A percentile compares a stretch with the other conserved stretches of the same genome.
phyloP scores from a whole-genome alignment of 2,113 vertebrate species.

The Perca fluviatilis region DNA sequence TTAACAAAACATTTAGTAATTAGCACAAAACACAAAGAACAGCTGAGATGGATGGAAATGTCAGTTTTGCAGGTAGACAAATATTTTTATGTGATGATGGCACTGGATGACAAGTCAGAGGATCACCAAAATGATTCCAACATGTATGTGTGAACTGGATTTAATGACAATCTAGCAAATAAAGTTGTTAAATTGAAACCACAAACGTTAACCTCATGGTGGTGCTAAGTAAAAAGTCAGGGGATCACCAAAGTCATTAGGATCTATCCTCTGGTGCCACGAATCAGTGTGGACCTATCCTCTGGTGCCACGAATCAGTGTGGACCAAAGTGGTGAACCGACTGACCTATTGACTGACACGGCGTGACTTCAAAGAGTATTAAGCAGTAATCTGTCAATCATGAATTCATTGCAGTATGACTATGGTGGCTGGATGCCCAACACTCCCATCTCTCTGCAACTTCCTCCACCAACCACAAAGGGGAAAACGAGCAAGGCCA shows the following conservation, averaged over 20 bases:
- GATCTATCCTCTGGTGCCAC: not conserved
- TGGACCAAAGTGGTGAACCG: not conserved
- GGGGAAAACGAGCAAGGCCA: conserved; percentile 47
- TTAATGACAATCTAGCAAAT: not conserved
- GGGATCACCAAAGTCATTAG: not conserved
- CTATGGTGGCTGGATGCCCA: conserved; percentile 75
- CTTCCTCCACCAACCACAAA: conserved; percentile 71
- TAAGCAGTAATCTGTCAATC: not conserved
- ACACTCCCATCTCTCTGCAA: conserved; percentile 64
- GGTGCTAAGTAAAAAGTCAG: not conserved
- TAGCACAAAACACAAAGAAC: not conserved
- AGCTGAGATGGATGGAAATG: not conserved
- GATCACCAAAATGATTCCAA: not conserved
- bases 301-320: not conserved
- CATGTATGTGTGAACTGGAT: not conserved
- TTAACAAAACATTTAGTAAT: too few species aligned
- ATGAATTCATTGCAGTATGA: conserved; percentile 63
- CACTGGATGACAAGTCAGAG: not conserved
- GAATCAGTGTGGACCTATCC: not conserved
- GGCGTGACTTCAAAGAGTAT: not conserved
- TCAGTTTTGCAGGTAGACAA: not conserved
- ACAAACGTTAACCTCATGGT: not conserved
- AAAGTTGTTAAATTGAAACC: not conserved
- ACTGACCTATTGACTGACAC: not conserved
- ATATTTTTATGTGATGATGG: not conserved